A percentile compares a stretch with the other conserved stretches of the same genome.
Evolutionary conservation across 2,113 vertebrate genomes (phyloP).

Genomic region (Cisticola juncidis): DNA sequence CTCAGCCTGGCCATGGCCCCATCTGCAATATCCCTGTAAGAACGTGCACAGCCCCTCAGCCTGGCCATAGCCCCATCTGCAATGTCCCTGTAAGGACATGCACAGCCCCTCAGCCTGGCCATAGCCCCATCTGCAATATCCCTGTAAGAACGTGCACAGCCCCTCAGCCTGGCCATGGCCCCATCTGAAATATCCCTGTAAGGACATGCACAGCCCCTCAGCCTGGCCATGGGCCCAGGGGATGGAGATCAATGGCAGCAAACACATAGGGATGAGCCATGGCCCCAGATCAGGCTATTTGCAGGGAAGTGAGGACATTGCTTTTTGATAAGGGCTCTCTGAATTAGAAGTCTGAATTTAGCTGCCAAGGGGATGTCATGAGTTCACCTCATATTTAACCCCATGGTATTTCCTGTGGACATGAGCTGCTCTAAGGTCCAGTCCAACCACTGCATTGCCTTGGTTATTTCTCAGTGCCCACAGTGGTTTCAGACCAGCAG

Average conservation of each 20-base stretch:
- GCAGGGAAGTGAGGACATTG: neutral
- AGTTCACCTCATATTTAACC: neutral
- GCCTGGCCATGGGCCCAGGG: neutral
- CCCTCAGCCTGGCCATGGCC: neutral
- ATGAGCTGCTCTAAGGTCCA: neutral
- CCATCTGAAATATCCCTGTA: neutral
- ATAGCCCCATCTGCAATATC: neutral
- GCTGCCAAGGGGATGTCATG: neutral
- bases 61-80: neutral
- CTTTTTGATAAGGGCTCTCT: neutral
- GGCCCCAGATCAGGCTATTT: neutral
- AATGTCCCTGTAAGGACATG: neutral
- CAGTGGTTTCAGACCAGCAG: neutral
- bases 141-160: accelerated
- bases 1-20: neutral
- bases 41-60: neutral
- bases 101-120: neutral
- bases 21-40: neutral
- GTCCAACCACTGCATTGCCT: neutral
- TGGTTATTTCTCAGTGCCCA: neutral
- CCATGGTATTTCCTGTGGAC: neutral
- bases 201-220: neutral
- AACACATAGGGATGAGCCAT: neutral
- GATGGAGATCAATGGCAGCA: neutral
- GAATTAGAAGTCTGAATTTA: neutral